Evolutionary conservation across 2,888 invertebrate genomes (phyloP).

Genomic region (Caenorhabditis auriculariae): DNA sequence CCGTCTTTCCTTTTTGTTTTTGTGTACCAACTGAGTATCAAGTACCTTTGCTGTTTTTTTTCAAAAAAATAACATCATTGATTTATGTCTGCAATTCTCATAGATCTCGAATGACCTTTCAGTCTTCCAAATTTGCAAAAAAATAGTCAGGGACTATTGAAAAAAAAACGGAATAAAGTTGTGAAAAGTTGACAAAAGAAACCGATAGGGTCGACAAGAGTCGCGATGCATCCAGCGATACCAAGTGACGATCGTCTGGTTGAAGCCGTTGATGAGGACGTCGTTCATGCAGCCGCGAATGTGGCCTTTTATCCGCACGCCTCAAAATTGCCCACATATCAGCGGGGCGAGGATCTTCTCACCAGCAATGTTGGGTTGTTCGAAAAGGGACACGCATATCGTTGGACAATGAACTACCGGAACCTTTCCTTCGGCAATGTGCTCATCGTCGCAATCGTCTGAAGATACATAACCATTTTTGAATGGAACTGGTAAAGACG

Average conservation of each 20-base stretch:
- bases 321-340: constrained; percentile 25
- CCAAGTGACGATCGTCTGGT: constrained; percentile 58
- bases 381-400: constrained; percentile 57
- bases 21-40: too few relatives aligned
- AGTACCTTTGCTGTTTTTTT: too few relatives aligned
- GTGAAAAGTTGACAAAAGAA: not conserved
- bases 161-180: too few relatives aligned
- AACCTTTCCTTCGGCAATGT: constrained; percentile 25
- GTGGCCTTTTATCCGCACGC: constrained; percentile 54
- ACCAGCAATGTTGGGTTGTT: constrained; percentile 59
- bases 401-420: constrained; percentile 56
- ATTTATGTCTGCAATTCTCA: too few relatives aligned
- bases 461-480: not conserved
- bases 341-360: constrained; percentile 5
- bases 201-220: constrained; percentile 54
- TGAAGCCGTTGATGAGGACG: constrained; percentile 58
- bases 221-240: constrained; percentile 61
- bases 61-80: too few relatives aligned
- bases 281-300: constrained; percentile 61
- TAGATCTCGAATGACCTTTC: too few relatives aligned
- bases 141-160: too few relatives aligned
- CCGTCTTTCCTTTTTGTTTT: too few relatives aligned
- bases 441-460: constrained; percentile 42
- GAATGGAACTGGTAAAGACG: too few relatives aligned
- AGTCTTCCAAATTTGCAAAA: too few relatives aligned